Conservation (phyloP, 1,140 invertebrate genomes). For the Campoletis sonorensis region DNA sequence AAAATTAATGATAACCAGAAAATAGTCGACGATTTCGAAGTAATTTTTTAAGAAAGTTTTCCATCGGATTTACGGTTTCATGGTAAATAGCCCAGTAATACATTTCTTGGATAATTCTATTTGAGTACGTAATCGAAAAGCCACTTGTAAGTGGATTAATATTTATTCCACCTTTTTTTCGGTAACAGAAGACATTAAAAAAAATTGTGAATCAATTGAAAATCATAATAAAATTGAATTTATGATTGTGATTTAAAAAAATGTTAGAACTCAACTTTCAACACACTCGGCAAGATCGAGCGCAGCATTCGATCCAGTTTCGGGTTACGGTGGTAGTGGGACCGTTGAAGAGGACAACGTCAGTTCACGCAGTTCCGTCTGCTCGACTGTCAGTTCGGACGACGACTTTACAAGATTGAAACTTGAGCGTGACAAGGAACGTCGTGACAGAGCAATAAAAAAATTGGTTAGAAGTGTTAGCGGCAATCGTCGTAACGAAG, state of each 20-base stretch:
- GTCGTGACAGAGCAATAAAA: constrained; percentile 71
- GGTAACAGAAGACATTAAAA: too few species aligned
- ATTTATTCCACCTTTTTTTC: too few species aligned
- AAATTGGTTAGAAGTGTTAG: constrained; percentile 76
- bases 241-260: not conserved
- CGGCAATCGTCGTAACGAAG: constrained; percentile 54
- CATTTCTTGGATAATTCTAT: too few species aligned
- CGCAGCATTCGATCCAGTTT: constrained; percentile 52
- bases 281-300: constrained; percentile 59
- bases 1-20: too few species aligned
- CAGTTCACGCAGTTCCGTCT: constrained; percentile 55
- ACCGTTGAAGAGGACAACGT: constrained; percentile 47
- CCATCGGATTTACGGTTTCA: too few species aligned
- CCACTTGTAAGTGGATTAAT: too few species aligned
- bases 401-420: constrained; percentile 79
- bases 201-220: too few species aligned
- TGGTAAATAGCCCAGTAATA: too few species aligned
- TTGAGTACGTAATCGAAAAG: too few species aligned
- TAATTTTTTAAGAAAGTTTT: too few species aligned
- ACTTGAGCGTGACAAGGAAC: constrained; percentile 73
- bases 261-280: constrained; percentile 51
- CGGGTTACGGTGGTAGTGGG: constrained; percentile 48
- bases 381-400: constrained; percentile 51
- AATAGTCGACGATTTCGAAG: constrained; percentile 52
- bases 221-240: too few species aligned